Percentiles rank a stretch among this genome's conserved stretches.
These are phyloP conservation scores for Hemicrepidius hirtus DNA, from an alignment of 2,888 invertebrate species.

Conservation along the genomic window DNA sequence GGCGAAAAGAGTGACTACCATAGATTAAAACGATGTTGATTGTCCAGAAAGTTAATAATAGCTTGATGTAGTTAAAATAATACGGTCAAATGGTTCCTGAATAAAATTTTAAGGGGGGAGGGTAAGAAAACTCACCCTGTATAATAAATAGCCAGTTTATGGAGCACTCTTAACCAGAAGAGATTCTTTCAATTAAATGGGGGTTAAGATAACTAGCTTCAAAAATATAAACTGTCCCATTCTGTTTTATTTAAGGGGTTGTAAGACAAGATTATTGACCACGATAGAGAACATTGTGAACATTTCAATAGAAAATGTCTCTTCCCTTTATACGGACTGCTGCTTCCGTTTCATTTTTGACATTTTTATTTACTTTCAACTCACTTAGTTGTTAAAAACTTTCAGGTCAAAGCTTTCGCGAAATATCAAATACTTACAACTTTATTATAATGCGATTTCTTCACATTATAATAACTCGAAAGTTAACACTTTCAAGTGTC, in stretches of 20 bases:
- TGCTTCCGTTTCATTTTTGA: slow-evolving; percentile 42
- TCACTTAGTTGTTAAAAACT: slow-evolving; percentile 22
- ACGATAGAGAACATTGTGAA: slow-evolving; percentile 38
- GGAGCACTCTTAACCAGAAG: too few relatives aligned
- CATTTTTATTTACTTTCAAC: slow-evolving; percentile 31
- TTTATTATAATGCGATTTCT: slow-evolving; percentile 7
- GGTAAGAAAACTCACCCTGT: too few relatives aligned
- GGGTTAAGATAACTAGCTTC: slow-evolving; percentile 21
- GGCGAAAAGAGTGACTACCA: too few relatives aligned
- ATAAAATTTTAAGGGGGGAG: too few relatives aligned
- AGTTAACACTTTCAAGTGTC: too few relatives aligned
- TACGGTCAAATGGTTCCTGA: too few relatives aligned
- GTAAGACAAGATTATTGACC: slow-evolving; percentile 45
- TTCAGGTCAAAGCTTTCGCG: slow-evolving; percentile 14
- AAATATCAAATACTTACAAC: not conserved
- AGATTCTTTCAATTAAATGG: slow-evolving; percentile 8
- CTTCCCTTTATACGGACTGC: slow-evolving; percentile 31
- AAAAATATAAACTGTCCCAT: slow-evolving; percentile 5
- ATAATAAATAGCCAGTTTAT: too few relatives aligned
- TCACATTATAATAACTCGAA: not conserved
- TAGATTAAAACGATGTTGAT: too few relatives aligned
- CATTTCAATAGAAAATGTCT: slow-evolving; percentile 34
- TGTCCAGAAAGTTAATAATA: too few relatives aligned
- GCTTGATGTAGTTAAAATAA: too few relatives aligned
- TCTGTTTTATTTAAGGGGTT: slow-evolving; percentile 32